Conservation (phyloP, 37 sponge, comb jelly and placozoan species). For the Beroe ovata region DNA sequence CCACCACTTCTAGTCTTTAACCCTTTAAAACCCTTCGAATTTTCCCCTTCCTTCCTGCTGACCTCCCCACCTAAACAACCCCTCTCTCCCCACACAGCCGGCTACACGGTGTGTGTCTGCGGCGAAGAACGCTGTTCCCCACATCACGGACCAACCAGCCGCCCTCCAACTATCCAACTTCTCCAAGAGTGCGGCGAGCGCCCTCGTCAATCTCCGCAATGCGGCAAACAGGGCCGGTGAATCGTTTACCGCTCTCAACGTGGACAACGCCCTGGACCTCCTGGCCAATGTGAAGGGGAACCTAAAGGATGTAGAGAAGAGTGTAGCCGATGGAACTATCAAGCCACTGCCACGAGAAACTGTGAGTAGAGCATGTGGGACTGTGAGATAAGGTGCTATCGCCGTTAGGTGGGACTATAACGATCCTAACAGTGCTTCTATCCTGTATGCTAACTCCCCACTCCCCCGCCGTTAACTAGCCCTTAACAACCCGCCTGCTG, state of each 20-base stretch:
- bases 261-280: conserved; percentile 67
- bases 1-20: no score
- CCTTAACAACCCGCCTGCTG: no score
- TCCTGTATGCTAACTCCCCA: no score
- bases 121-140: conserved; percentile 94
- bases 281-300: conserved; percentile 52
- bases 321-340: conserved; percentile 70
- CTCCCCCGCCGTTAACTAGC: no score
- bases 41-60: no score
- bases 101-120: conserved; percentile 78
- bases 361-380: no score
- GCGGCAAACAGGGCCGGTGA: conserved; percentile 75
- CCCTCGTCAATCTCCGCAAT: conserved; percentile 85
- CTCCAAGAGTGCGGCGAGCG: conserved; percentile 88
- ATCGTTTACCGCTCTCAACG: conserved; percentile 59
- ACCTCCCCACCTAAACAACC: not conserved
- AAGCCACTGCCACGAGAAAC: conserved; percentile 74
- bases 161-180: conserved; percentile 95
- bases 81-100: conserved; percentile 10
- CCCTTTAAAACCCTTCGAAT: no score
- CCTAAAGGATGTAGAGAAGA: conserved; percentile 69
- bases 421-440: no score
- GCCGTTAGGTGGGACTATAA: no score
- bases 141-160: conserved; percentile 92
- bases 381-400: no score